A percentile compares a stretch with the other conserved stretches of the same genome.
phyloP scores from a whole-genome alignment of 2,888 invertebrate species.

The Cantharis nigra region DNA sequence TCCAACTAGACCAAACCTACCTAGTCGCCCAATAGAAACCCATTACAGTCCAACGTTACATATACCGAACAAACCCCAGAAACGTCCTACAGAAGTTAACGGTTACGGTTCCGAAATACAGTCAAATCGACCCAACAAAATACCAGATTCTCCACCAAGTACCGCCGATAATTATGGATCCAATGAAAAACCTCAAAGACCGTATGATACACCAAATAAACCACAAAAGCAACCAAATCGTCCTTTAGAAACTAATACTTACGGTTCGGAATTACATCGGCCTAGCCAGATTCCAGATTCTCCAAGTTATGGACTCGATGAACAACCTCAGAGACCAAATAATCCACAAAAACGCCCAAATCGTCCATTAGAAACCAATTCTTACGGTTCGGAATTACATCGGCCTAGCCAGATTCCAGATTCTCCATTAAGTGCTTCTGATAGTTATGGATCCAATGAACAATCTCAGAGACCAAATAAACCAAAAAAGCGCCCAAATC shows the following conservation, averaged over 20 bases:
- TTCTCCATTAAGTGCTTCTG: not conserved
- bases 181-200: not conserved
- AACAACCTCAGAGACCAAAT: not conserved
- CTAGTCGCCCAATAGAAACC: not conserved
- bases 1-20: not conserved
- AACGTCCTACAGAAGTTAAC: not conserved
- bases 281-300: not conserved
- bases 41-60: not conserved
- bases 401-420: not conserved
- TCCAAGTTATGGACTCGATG: not conserved
- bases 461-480: too few relatives aligned
- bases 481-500: too few relatives aligned
- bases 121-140: not conserved
- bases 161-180: not conserved
- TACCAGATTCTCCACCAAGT: not conserved
- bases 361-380: not conserved
- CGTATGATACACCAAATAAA: conserved; percentile 3
- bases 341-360: conserved; percentile 6
- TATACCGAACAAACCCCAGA: not conserved
- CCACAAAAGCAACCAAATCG: conserved; percentile 5
- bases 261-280: not conserved
- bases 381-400: not conserved
- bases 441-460: not conserved
- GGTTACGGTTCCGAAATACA: not conserved
- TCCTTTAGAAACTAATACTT: not conserved